Evolutionary conservation across 2,113 vertebrate genomes (phyloP).

Genomic region (Sphaerodactylus townsendi): DNA sequence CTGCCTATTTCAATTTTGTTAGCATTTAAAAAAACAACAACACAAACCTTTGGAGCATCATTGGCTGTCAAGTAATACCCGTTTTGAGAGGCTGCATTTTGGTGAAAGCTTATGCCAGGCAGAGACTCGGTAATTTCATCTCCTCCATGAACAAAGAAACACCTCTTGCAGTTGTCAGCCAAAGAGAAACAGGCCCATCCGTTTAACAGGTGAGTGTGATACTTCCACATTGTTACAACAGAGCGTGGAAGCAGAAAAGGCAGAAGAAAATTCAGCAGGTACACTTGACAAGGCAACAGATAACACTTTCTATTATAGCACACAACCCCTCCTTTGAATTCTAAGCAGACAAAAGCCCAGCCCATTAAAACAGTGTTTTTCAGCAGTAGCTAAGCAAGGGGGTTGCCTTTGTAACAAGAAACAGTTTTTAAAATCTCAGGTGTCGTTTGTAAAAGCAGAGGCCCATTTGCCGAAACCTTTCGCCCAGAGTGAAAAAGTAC

Average conservation of each 20-base stretch:
- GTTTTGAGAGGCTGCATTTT: background rate
- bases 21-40: constrained; percentile 17
- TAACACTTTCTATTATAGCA: background rate
- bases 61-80: constrained; percentile 24
- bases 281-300: background rate
- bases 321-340: constrained; percentile 33
- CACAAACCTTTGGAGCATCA: constrained; percentile 27
- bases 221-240: constrained; percentile 25
- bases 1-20: constrained; percentile 10
- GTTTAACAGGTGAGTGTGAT: constrained; percentile 17
- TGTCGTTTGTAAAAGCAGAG: constrained; percentile 45
- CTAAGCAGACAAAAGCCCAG: constrained; percentile 44
- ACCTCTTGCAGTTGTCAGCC: constrained; percentile 1
- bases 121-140: constrained; percentile 20
- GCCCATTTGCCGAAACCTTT: constrained; percentile 51
- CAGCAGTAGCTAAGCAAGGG: constrained; percentile 50
- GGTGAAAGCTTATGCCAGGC: constrained; percentile 23
- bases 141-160: constrained; percentile 5
- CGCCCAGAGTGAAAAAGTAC: constrained; percentile 46
- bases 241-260: constrained; percentile 20
- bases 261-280: constrained; percentile 33
- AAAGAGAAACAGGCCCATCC: constrained; percentile 28
- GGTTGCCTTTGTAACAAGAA: constrained; percentile 63
- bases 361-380: constrained; percentile 44
- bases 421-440: constrained; percentile 49